Evolutionary conservation across 2,888 invertebrate genomes (phyloP), one percentile per base, ranked within the genome.

Genomic region (Drymonia ruficornis): DNA sequence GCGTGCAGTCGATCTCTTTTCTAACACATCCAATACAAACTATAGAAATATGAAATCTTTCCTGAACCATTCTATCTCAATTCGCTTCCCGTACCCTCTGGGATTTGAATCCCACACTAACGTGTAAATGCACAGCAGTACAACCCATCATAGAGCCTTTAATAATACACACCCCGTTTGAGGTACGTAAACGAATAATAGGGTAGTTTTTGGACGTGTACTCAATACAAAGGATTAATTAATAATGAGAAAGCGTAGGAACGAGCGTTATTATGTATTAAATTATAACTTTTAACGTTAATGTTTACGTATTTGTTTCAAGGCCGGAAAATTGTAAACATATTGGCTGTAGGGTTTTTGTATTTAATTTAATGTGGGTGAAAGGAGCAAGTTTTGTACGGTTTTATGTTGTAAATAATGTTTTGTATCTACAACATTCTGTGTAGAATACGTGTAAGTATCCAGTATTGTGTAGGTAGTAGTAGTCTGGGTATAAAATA

Each of bases 71-170:
- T 73, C 69, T 69, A 74, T 75, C 66, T 65, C 73, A 78, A 80
- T 43, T 43, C 34, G 8, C 72, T 80, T 80, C 82, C 74, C 73
- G 67, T 66, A 66, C 65, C 84, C 76, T 64, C 34, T 40, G 83
- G 78, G 82, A 71, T 72, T 70, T 66, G 69, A 74, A 73, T 80
- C 73, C 80, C 71, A 71, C 66, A 75, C 74, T 72, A 77, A 83
- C 71, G 78, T 77, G 78, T 81, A 81, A 83, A 83, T 80, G 73
- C 76, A 81, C 73, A 80, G 76, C 74, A 76, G 78, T 65, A 69
- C 72, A 67, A 62, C 67, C 67, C 70, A 74, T 76, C 55, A 56
- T 59, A 52, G 57, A 59, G 55, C 56, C 70, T 74, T 78, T 74
- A 79, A 76, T 80, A 74, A 76, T 74, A 72, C 72, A 83, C 72